A percentile compares a stretch with the other conserved stretches of the same genome.
Conservation (phyloP, 2,797 vertebrate species). For the Phrynocephalus guinanensis region DNA sequence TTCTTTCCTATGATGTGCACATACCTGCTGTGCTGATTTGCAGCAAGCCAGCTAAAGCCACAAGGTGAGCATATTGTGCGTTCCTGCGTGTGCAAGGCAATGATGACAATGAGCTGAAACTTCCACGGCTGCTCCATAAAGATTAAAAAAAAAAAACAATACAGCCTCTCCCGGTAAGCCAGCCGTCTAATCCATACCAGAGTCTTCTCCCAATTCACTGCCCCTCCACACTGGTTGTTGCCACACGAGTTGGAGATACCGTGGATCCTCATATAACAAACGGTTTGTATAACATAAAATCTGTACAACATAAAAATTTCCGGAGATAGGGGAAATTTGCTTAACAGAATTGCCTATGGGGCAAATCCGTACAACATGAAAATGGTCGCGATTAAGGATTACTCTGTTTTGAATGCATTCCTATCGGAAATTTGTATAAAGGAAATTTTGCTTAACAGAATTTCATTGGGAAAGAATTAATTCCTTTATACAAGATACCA, state of each 20-base stretch:
- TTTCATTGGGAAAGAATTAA: too few relatives aligned
- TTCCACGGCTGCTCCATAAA: not conserved
- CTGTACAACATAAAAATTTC: too few relatives aligned
- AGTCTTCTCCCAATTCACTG: not conserved
- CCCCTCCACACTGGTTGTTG: not conserved
- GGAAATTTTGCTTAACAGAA: too few relatives aligned
- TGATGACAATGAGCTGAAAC: not conserved
- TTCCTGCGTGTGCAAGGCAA: not conserved
- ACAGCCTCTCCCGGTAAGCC: not conserved
- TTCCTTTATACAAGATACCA: too few relatives aligned
- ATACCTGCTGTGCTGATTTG: not conserved
- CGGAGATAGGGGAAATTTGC: too few relatives aligned
- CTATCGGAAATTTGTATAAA: too few relatives aligned
- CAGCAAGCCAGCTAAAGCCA: not conserved
- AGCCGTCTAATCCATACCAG: not conserved
- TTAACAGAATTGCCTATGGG: too few relatives aligned
- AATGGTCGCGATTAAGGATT: too few relatives aligned
- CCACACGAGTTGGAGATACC: not conserved
- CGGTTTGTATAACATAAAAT: too few relatives aligned
- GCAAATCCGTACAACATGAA: too few relatives aligned
- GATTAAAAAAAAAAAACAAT: not conserved
- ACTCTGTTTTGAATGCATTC: too few relatives aligned
- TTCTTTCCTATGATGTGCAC: not conserved
- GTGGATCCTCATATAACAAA: too few relatives aligned
- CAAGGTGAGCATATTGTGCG: not conserved